These are phyloP conservation scores for Nymphalis polychloros DNA, from an alignment of 2,888 invertebrate species.

Conservation along the genomic window DNA sequence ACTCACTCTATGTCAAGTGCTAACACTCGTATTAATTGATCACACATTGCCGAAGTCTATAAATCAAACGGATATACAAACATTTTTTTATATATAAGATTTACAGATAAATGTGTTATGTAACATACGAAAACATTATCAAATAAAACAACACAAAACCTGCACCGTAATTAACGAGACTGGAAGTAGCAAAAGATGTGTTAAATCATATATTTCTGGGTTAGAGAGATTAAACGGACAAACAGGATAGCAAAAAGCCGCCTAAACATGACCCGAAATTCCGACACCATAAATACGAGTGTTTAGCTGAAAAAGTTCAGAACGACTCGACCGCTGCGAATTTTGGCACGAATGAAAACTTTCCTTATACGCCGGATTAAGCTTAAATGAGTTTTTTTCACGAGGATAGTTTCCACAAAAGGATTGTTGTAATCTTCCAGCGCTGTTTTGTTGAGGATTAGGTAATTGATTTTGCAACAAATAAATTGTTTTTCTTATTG, in stretches of 20 bases:
- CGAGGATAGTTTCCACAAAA: conserved; percentile 44
- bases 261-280: conserved; percentile 5
- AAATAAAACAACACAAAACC: neutral
- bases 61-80: too few species aligned
- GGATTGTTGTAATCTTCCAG: conserved; percentile 30
- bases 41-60: too few species aligned
- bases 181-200: neutral
- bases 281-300: conserved; percentile 5
- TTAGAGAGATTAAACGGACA: conserved; percentile 1
- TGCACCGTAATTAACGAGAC: neutral
- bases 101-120: too few species aligned
- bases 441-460: conserved; percentile 19
- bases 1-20: too few species aligned
- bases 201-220: conserved; percentile 7
- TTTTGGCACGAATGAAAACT: conserved; percentile 49
- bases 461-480: conserved; percentile 16
- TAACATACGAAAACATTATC: neutral
- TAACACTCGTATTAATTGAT: too few species aligned
- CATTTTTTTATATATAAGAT: too few species aligned
- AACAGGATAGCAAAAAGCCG: conserved; percentile 1
- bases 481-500: neutral
- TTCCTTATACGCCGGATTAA: conserved; percentile 59
- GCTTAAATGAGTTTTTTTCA: conserved; percentile 64
- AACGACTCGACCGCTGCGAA: conserved; percentile 39
- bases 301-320: conserved; percentile 24